Conservation (phyloP, 2,113 vertebrate species). For the Lepisosteus oculatus region DNA sequence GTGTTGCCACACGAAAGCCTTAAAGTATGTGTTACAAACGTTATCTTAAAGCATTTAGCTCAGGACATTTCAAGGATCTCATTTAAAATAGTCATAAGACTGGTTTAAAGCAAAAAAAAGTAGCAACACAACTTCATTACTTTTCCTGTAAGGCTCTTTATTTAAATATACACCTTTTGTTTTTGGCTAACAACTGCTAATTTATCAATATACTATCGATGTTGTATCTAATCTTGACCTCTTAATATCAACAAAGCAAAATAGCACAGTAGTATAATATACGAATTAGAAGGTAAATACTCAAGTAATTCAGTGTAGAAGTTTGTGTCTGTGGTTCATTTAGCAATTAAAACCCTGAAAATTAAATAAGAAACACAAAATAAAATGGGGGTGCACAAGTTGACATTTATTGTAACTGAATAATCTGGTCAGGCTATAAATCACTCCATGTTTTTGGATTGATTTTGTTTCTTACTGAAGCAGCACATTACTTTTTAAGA, state of each 20-base stretch:
- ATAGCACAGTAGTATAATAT: conserved; percentile 8
- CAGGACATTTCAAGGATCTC: too few species aligned
- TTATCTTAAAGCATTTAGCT: too few species aligned
- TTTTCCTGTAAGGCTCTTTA: conserved; percentile 1
- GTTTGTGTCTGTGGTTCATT: conserved; percentile 16
- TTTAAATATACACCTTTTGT: conserved; percentile 13
- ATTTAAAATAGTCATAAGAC: too few species aligned
- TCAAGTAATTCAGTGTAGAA: conserved; percentile 22
- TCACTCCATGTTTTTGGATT: too few species aligned
- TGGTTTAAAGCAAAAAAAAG: too few species aligned
- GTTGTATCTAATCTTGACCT: conserved; percentile 9
- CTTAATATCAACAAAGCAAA: background rate
- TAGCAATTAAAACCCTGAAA: conserved; percentile 12
- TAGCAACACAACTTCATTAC: background rate
- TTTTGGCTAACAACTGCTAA: conserved; percentile 6
- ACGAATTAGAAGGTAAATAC: background rate
- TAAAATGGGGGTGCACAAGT: too few species aligned
- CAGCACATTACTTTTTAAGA: too few species aligned
- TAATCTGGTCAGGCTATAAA: too few species aligned
- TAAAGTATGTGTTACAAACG: too few species aligned
- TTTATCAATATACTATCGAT: conserved; percentile 17
- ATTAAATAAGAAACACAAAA: background rate
- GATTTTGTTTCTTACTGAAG: too few species aligned
- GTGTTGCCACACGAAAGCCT: too few species aligned
- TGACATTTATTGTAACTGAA: too few species aligned